Evolutionary conservation across 1,140 invertebrate species (phyloP).

Genomic region (Nasonia longicornis): DNA sequence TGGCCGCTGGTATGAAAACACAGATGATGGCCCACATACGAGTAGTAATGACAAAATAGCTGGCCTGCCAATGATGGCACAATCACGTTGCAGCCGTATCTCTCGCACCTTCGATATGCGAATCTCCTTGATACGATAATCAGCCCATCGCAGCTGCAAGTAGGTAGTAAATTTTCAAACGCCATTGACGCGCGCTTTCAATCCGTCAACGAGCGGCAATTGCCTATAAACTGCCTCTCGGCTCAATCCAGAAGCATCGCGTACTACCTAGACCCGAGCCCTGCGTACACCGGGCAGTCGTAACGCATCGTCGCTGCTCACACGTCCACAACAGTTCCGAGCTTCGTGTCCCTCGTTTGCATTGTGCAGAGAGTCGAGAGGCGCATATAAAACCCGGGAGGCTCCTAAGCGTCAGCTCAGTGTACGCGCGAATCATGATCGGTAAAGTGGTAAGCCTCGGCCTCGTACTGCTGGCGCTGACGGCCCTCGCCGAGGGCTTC

Average conservation of each 20-base stretch:
- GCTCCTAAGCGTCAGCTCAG: not conserved
- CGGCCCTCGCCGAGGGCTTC: slow-evolving; percentile 12
- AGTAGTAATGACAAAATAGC: not conserved
- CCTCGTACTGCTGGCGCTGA: not conserved
- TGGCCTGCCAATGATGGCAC: not conserved
- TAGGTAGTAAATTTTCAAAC: too few relatives aligned
- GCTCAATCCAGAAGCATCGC: not conserved
- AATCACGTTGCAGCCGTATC: too few relatives aligned
- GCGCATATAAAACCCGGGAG: slow-evolving; percentile 20
- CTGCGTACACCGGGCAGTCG: not conserved
- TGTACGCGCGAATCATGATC: slow-evolving; percentile 13
- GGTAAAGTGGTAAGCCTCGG: not conserved
- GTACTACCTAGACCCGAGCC: too few relatives aligned
- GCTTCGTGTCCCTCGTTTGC: not conserved
- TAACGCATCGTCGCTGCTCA: not conserved
- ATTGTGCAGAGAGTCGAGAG: too few relatives aligned
- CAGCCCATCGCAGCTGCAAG: too few relatives aligned
- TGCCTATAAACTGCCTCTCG: slow-evolving; percentile 22
- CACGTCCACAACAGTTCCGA: not conserved
- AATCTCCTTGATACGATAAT: slow-evolving; percentile 35
- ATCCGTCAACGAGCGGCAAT: slow-evolving; percentile 28
- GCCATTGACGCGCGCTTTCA: too few relatives aligned
- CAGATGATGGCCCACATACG: not conserved
- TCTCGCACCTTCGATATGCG: not conserved
- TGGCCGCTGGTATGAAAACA: not conserved